Conservation (phyloP, 1,140 invertebrate species). For the Aethina tumida region DNA sequence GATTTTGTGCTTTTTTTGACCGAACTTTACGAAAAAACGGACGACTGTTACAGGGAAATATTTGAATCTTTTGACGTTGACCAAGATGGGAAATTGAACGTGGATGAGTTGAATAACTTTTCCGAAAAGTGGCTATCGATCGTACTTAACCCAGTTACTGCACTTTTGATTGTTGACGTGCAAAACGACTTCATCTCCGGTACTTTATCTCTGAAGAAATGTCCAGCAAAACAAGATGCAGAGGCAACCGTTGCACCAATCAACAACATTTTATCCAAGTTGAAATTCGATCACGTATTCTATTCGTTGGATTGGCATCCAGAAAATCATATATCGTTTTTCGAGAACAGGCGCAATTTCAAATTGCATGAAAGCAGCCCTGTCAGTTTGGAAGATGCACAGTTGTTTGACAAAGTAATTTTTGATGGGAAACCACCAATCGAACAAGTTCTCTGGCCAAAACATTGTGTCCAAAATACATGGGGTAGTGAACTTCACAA, state of each 20-base stretch:
- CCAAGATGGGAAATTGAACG: too few species aligned
- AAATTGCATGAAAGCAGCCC: conserved; percentile 43
- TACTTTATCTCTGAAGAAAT: conserved; percentile 55
- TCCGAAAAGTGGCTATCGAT: too few species aligned
- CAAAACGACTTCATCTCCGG: conserved; percentile 81
- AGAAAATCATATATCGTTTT: conserved; percentile 68
- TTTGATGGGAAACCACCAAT: conserved; percentile 51
- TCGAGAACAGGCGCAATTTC: conserved; percentile 58
- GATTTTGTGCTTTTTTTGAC: too few species aligned
- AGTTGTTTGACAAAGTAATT: conserved; percentile 57
- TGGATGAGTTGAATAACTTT: too few species aligned
- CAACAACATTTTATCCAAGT: conserved; percentile 54
- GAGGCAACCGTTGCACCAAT: conserved; percentile 55
- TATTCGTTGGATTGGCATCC: conserved; percentile 80
- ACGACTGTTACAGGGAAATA: too few species aligned
- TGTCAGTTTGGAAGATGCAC: conserved; percentile 44
- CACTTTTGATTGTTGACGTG: conserved; percentile 67
- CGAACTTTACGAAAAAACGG: too few species aligned
- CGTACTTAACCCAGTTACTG: conserved; percentile 48
- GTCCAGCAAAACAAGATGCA: conserved; percentile 54
- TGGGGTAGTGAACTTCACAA: conserved; percentile 67
- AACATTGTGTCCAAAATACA: conserved; percentile 65
- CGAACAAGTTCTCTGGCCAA: conserved; percentile 63
- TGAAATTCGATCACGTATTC: conserved; percentile 58
- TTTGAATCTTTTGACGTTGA: too few species aligned